phyloP scores from a whole-genome alignment of 2,888 invertebrate genomes.

The Sicus ferrugineus region DNA sequence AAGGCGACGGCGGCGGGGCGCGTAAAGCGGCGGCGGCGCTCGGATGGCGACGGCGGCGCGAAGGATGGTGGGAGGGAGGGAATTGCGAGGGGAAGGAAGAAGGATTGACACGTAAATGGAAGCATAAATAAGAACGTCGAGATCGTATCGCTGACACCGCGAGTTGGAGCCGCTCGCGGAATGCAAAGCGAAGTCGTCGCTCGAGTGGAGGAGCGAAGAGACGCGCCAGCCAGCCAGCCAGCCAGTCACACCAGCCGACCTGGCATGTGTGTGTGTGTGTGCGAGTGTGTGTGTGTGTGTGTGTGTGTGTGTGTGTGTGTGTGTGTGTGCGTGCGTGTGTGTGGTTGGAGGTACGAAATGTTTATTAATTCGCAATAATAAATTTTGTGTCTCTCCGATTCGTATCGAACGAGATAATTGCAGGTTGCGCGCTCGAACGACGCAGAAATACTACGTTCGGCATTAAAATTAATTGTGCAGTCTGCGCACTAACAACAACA shows the following conservation, averaged over 20 bases:
- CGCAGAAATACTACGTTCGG: constrained; percentile 28
- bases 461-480: constrained; percentile 31
- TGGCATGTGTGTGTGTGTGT: neutral
- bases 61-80: too few relatives aligned
- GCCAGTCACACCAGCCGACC: neutral
- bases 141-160: neutral
- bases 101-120: too few relatives aligned
- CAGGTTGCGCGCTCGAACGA: constrained; percentile 53
- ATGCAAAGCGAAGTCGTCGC: neutral
- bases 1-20: too few relatives aligned
- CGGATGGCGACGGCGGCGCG: too few relatives aligned
- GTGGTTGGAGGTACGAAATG: constrained; percentile 64
- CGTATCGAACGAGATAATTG: constrained; percentile 64
- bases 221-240: neutral
- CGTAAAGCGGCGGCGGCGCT: too few relatives aligned
- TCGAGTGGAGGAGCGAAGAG: neutral
- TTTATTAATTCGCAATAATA: constrained; percentile 64
- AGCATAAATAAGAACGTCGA: neutral
- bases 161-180: neutral
- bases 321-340: constrained; percentile 37
- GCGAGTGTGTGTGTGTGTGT: neutral
- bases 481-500: constrained; percentile 8
- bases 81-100: too few relatives aligned
- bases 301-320: neutral
- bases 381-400: constrained; percentile 65